Conservation (phyloP, 2,888 invertebrate species). For the Nebria brevicollis region DNA sequence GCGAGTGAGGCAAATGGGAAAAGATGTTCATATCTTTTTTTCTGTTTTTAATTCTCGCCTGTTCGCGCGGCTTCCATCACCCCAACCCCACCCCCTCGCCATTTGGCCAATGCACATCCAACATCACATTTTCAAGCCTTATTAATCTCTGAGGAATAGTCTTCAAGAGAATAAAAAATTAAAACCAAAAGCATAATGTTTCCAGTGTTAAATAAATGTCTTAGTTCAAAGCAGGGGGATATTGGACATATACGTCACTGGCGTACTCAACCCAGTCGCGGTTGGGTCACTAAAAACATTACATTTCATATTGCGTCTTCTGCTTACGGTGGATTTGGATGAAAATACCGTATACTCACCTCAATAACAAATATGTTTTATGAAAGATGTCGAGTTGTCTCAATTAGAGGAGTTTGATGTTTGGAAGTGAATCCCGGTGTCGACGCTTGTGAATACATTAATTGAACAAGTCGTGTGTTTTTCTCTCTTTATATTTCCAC, state of each 20-base stretch:
- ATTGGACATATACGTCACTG: conserved; percentile 34
- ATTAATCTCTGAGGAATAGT: conserved; percentile 62
- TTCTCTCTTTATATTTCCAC: conserved; percentile 55
- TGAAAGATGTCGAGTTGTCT: background rate
- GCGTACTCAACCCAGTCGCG: background rate
- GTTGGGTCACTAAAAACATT: too few species aligned
- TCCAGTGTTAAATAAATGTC: conserved; percentile 41
- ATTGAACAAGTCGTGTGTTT: conserved; percentile 63
- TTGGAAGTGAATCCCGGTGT: background rate
- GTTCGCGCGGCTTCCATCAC: conserved; percentile 49
- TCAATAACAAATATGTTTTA: too few species aligned
- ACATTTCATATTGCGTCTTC: too few species aligned
- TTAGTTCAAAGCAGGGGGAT: conserved; percentile 38
- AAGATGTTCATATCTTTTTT: conserved; percentile 52
- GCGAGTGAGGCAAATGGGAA: background rate
- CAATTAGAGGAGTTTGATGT: background rate
- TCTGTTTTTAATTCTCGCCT: conserved; percentile 60
- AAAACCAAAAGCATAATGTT: conserved; percentile 62
- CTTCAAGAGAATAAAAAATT: conserved; percentile 60
- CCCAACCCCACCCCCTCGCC: conserved; percentile 27
- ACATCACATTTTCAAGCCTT: conserved; percentile 61
- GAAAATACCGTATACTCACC: too few species aligned
- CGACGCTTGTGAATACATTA: conserved; percentile 59
- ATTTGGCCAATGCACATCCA: conserved; percentile 49
- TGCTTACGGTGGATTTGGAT: too few species aligned